Base-by-base conservation (phyloP, 2,888 invertebrate genomes). In the Erannis defoliaria region DNA sequence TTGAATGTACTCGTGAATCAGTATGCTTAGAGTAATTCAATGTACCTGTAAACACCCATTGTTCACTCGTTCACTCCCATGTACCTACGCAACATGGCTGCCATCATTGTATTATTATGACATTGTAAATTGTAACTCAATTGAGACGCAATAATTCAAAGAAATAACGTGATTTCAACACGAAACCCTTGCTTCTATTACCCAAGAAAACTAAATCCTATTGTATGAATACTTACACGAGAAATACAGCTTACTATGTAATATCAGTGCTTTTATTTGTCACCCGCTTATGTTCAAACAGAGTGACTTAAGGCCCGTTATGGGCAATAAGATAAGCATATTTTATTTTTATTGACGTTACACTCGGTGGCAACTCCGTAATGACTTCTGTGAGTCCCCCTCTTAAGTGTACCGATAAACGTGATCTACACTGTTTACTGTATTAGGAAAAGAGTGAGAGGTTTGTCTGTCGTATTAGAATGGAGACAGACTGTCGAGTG, bases 261-360 rank as follows among this genome's bases (percentile, higher is more conserved):
- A 61, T 53, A 59, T 63, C 59, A 54, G 46, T 51, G 64, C 63
- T 59, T 71, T 60, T 66, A 68, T 71, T 71, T 68, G 67, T 70
- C 80, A 80, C 76, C 74, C 76, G 76, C 78, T 78, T 75, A 73
- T 78, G 79, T 77, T 75, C 74, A 73, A 71, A 69, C 74, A 46
- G 66, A 74, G 72, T 73, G 75, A 80, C 78, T 81, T 80, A 83
- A 80, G 78, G 73, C 79, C 74, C 71, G 80, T 79, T 81, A 78
- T 71, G 70, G 73, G 72, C 71, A 69, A 72, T 72, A 73, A 72
- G 80, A 82, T 83, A 82, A 81, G 78, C 80, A 80, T 84, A 84
- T 84, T 81, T 85, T 82, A 84, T 79, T 81, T 85, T 84, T 82
- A 83, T 83, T 76, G 77, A 76, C 74, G 63, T 68, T 73, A 71